Conservation (phyloP, 2,797 vertebrate genomes). For the Lerista edwardsae region DNA sequence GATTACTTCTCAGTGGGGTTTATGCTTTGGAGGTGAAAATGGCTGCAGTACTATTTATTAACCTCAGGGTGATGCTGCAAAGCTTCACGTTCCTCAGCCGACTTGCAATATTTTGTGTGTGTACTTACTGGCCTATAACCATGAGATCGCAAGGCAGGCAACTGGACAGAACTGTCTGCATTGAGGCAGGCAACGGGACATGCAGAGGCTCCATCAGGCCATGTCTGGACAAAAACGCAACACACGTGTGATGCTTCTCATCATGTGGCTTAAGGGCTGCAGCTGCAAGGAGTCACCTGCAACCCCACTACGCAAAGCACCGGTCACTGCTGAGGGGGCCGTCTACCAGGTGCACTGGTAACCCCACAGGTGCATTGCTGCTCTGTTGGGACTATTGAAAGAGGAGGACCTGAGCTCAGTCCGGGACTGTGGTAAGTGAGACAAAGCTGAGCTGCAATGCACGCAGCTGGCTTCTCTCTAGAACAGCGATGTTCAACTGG, state of each 20-base stretch:
- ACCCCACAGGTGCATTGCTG: background rate
- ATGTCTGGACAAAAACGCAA: background rate
- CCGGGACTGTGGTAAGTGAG: background rate
- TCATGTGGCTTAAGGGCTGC: background rate
- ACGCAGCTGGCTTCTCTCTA: background rate
- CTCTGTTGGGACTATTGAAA: background rate
- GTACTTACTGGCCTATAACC: too few relatives aligned
- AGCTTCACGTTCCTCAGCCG: background rate
- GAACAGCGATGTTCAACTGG: too few relatives aligned
- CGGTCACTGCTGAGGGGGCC: background rate
- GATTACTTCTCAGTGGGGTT: background rate
- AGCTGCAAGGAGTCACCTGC: background rate
- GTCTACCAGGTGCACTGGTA: too few relatives aligned
- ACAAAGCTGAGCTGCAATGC: background rate
- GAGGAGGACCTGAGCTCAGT: background rate
- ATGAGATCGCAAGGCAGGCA: background rate
- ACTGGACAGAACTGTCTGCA: too few relatives aligned
- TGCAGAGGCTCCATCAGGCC: background rate
- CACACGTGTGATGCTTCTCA: background rate
- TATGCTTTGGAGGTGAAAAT: background rate
- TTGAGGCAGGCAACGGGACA: background rate
- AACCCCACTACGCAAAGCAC: background rate
- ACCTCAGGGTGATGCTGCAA: constrained; percentile 29
- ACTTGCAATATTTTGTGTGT: background rate
- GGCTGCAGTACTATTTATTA: constrained; percentile 1